Base-by-base conservation (phyloP, 2,113 vertebrate genomes). In the Upupa epops region DNA sequence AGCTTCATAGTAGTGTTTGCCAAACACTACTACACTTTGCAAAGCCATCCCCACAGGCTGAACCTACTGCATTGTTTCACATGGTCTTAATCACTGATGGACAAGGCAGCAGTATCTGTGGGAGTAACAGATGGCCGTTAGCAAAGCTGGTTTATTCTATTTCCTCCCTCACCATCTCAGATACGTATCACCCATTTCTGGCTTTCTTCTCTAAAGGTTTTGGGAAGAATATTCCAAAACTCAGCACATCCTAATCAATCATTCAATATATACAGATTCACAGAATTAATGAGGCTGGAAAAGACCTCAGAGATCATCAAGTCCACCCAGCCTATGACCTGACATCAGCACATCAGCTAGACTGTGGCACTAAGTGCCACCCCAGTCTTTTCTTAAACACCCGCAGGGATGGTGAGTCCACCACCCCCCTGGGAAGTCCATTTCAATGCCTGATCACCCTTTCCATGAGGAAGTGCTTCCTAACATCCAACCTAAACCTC, bases 81-180 rank as follows among this genome's bases (percentile, higher is more conserved):
- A 5, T 32, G 69, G 34, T 61, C 76, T 65, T 72, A 76, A 71
- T 37, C 80, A 15, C 56, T 78, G 75, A 28, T 49, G 45, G 76
- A 83, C 63, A 54, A 46, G 81, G 77, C 15, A 3, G 24, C 48
- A 40, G 28, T 59, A 65, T 42, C 71, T 83, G 87, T 82, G 71
- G 83, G 92, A 88, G 94, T 61, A 60, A 85, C 90, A 94, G 92
- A 93, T 90, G 93, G 80, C 61, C 78, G 79, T 34, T 75, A 72
- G 49, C 61, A 79, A 77, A 77, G 45, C 7, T 37, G 51, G 34
- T 91, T 92, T 88, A 72, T n/a, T 65, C 73, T 55, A 17, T 75
- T 89, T 91, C 63, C 74, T 89, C 58, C 63, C 34, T 91, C 42
- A 22, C 19, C 45, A 26, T 21, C 40, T 26, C 64, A 86, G 54